Base-by-base conservation (phyloP, 2,888 invertebrate genomes). In the Oxyteleia sp. region DNA sequence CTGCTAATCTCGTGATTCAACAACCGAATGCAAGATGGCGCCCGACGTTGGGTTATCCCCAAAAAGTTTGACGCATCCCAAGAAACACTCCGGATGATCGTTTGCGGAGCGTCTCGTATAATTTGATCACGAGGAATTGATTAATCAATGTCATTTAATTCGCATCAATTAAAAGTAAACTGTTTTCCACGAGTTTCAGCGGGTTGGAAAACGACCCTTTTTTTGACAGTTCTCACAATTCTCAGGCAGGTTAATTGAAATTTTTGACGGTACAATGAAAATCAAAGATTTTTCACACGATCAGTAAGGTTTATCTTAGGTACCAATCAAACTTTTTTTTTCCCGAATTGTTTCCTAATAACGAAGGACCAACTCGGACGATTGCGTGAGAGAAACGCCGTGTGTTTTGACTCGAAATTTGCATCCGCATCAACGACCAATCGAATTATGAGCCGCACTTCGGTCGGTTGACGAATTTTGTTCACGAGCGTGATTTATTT, bases 1-100 rank as follows among this genome's bases (percentile, higher is more conserved):
- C 71, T 72, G 45, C 74, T 81, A 74, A 81, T 81, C 72, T 81
- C 53, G 29, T 35, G 32, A 80, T 72, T 80, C 66, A 81, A 74
- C 68, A 81, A 18, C 72, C 74, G 66, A 81, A 81, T 68, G 68
- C 74, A 81, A 81, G 80, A 81, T 81, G 74, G 80, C 72, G 59
- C 10, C 51, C 23, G 1, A n/a, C 38, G n/a, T 35, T 49, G 5
- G 26, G 26, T 26, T 26, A 26, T 26, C 7, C 5, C 5, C 26
- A 26, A 26, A 26, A 26, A 26, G 26, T 26, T 26, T 26, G n/a
- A n/a, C 26, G 4, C 26, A 26, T 5, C 13, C 15, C 7, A 51
- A 49, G 64, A 20, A 26, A 26, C 5, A 26, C 26, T 26, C 10
- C 23, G n/a, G 16, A 38, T 23, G 23, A 41, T 59, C 57, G 57